Evolutionary conservation across 2,113 vertebrate species (phyloP).

Genomic region (Baryphthengus martii): DNA sequence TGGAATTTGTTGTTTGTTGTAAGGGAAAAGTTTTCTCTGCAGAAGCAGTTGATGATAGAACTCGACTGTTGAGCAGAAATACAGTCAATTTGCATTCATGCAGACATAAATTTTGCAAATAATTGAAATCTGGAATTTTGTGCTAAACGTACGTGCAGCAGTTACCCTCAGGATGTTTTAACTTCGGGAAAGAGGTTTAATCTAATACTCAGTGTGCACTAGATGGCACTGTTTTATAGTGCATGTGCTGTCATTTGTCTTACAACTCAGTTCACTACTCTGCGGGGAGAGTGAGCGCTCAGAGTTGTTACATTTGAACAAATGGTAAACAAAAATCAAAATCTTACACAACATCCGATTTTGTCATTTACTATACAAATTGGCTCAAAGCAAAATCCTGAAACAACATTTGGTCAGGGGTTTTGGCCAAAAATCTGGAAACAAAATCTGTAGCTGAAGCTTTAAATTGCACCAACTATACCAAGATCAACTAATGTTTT

Average conservation of each 20-base stretch:
- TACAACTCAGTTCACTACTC: neutral
- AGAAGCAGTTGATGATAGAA: neutral
- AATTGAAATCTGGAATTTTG: neutral
- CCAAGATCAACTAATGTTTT: neutral
- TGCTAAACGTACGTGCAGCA: neutral
- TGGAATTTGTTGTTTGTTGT: neutral
- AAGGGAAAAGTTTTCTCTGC: neutral
- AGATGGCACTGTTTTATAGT: constrained; percentile 31
- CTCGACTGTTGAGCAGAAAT: neutral
- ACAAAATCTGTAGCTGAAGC: neutral
- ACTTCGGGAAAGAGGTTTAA: neutral
- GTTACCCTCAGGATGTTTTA: neutral
- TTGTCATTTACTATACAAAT: neutral
- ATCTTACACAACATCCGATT: neutral
- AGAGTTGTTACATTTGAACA: neutral
- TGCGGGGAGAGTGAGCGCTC: neutral
- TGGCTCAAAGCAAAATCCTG: neutral
- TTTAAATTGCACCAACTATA: neutral
- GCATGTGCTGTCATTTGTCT: rapidly evolving
- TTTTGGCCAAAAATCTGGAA: neutral
- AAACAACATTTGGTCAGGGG: neutral
- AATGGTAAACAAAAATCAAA: neutral
- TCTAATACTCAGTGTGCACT: neutral
- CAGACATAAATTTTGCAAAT: neutral
- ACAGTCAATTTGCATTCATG: neutral